Evolutionary conservation across 2,888 invertebrate genomes (phyloP), one percentile per base, ranked within the genome.

Genomic region (Hartigia nigra): DNA sequence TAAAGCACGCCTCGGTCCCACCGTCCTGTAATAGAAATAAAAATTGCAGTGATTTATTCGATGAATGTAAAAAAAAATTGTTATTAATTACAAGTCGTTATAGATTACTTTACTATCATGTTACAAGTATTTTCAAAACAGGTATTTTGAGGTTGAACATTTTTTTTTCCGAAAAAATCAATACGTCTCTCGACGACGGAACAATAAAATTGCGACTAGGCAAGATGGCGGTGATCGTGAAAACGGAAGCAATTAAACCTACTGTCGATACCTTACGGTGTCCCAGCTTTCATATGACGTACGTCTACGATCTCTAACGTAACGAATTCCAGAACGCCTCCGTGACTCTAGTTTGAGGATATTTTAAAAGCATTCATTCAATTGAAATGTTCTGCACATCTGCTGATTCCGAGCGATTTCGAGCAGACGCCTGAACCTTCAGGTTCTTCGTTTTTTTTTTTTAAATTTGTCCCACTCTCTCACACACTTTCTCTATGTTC

Each of bases 1-100:
- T 92, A 90, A 94, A 93, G 90, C 95, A 94, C 85, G 94, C 92
- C 76, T 93, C 92, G 82, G 93, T 93, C 82, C 93, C 92, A 37
- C 93, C 93, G 86, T 93, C 93, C 94, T 94, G 92, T 39, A 93
- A 92, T 81, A 36, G 31, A 31, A 76, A 55, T 14, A 39, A 39
- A 55, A 55, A 55, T 23, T 55, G 23, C 9, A 9, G 23, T 23
- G 23, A 23, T 55, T 55, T 23, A 55, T 55, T 55, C 55, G 9
- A 11, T 12, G 31, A 31, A 55, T 31, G 31, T 75, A 31, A 31
- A 75, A 31, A 75, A 36, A 75, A 31, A 55, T 23, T 23, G 9
- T 9, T 55, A 55, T 55, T 9, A 55, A 55, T 23, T 55, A 55
- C 55, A 23, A 55, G 9, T 5, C 14, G 39, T 39, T 14, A 14